Percentiles rank a stretch among this genome's conserved stretches.
Conservation (phyloP, 2,888 invertebrate genomes). For the Drosophila bunnanda region DNA sequence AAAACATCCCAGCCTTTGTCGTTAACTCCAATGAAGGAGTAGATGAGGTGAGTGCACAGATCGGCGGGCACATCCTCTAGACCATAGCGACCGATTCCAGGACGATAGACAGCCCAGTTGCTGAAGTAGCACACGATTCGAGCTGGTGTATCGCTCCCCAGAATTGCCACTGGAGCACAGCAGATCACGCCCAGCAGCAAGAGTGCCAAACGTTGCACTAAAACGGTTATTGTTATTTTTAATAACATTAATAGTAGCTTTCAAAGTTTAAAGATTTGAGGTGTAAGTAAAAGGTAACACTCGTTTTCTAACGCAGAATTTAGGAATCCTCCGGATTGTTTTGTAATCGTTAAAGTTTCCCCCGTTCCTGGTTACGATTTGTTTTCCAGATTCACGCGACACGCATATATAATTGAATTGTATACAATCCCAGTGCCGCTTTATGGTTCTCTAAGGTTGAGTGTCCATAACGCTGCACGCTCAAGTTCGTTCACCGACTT, state of each 20-base stretch:
- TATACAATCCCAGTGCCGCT: slow-evolving; percentile 8
- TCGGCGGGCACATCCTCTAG: slow-evolving; percentile 93
- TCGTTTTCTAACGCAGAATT: neutral
- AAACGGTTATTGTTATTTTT: too few relatives aligned
- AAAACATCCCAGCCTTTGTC: slow-evolving; percentile 91
- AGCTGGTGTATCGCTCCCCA: slow-evolving; percentile 82
- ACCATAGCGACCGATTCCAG: slow-evolving; percentile 92
- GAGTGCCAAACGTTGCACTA: slow-evolving; percentile 51
- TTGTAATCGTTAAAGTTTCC: slow-evolving; percentile 12
- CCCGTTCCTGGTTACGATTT: slow-evolving; percentile 40
- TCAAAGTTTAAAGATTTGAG: neutral
- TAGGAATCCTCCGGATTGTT: neutral
- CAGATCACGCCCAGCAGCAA: slow-evolving; percentile 63
- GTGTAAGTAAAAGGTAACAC: neutral
- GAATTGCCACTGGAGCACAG: slow-evolving; percentile 22
- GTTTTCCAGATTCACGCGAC: slow-evolving; percentile 57
- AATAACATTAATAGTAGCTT: neutral
- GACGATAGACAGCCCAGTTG: slow-evolving; percentile 91
- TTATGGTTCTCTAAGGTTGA: slow-evolving; percentile 69
- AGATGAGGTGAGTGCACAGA: slow-evolving; percentile 93
- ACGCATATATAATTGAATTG: slow-evolving; percentile 51
- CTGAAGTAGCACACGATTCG: slow-evolving; percentile 87
- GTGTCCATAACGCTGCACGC: slow-evolving; percentile 65
- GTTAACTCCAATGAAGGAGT: slow-evolving; percentile 94
- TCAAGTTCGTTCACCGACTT: slow-evolving; percentile 72